Conservation (phyloP, 2,888 invertebrate genomes). For the Morpho deidamia region DNA sequence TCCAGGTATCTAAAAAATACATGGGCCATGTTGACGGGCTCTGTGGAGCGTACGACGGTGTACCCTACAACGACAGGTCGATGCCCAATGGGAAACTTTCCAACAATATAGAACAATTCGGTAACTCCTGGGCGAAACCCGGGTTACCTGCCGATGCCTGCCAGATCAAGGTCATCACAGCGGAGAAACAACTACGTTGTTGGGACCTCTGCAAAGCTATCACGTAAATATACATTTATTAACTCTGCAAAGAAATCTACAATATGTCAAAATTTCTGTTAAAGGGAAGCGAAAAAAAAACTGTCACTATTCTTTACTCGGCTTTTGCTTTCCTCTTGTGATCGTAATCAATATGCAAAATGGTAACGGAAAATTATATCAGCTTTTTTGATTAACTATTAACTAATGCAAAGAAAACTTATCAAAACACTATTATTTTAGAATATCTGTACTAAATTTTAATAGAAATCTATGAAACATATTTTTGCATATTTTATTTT, state of each 20-base stretch:
- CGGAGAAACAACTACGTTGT: conserved; percentile 80
- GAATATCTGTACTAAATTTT: too few species aligned
- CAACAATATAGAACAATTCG: conserved; percentile 83
- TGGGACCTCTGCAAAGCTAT: conserved; percentile 83
- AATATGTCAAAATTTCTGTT: too few species aligned
- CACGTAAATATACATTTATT: conserved; percentile 63
- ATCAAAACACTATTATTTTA: too few species aligned
- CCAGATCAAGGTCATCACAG: conserved; percentile 79
- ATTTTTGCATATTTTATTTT: too few species aligned
- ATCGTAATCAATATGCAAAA: too few species aligned
- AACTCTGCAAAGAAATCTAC: not conserved
- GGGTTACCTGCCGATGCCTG: conserved; percentile 72
- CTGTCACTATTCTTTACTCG: too few species aligned
- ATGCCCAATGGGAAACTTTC: conserved; percentile 82
- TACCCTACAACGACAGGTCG: conserved; percentile 82
- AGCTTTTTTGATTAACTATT: too few species aligned
- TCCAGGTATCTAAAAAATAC: conserved; percentile 79
- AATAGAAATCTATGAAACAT: too few species aligned
- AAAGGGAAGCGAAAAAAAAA: too few species aligned
- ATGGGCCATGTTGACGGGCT: conserved; percentile 84
- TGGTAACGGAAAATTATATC: too few species aligned
- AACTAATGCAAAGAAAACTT: too few species aligned
- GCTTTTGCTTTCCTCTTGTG: too few species aligned
- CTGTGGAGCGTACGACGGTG: conserved; percentile 87
- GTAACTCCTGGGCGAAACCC: conserved; percentile 85